Evolutionary conservation across 1,140 invertebrate genomes (phyloP), one percentile per base, ranked within the genome.

Genomic region (Bombyx mandarina): DNA sequence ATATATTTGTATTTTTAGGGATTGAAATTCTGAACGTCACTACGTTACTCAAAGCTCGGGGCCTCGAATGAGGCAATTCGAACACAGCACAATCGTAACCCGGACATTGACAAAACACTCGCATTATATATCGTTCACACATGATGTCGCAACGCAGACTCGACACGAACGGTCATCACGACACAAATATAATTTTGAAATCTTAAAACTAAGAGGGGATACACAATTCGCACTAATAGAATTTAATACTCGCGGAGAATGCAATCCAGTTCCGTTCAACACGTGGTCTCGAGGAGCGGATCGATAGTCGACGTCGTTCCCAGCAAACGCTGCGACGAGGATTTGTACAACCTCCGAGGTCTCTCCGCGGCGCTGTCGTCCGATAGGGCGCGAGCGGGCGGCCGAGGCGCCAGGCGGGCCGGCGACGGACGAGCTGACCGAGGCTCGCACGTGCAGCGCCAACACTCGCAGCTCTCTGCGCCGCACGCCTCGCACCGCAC

Each of bases 181-280:
- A 71, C 82, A 84, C 78, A 77, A 74, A 77, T 67, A 77, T 72
- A 84, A 82, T 82, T 81, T 86, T 74, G 80, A 86, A 82, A 77
- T 62, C 80, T 83, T 82, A 86, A 18, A 73, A 54, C 75, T 82
- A 81, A 70, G 65, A 3, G 26, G 63, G 77, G 74, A 79, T 82
- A 82, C 69, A 81, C 82, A 83, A 82, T 77, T 82, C 75, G 73
- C 69, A 73, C 77, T 85, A 85, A 77, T 82, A 51, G 42, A 35
- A 35, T 35, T 35, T 51, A 84, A 82, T 84, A 82, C 79, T 82
- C 79, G 61, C 77, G 77, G 66, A 72, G 67, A 67, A 2, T 35
- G 22, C 48, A 50, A 26, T 50, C 48, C 44, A 22, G 7, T 44
- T 10, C 35, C 26, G 51, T 22, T 77, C 64, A 86, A 67, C 79